phyloP scores from a whole-genome alignment of 2,888 invertebrate species.

The Pinctada fucata region DNA sequence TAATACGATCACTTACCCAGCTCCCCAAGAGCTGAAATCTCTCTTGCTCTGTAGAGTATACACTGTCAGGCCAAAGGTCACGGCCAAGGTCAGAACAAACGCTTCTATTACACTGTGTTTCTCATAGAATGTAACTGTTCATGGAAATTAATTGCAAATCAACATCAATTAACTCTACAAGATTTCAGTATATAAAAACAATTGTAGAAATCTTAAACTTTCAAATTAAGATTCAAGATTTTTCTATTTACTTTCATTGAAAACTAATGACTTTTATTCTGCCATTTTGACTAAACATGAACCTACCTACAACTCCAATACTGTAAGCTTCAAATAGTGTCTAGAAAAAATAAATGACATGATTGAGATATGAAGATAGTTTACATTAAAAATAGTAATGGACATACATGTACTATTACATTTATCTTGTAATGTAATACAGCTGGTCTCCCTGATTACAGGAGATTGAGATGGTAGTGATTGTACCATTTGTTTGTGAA shows the following conservation, averaged over 20 bases:
- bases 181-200: not conserved
- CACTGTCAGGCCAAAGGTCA: conserved; percentile 86
- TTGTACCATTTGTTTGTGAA: no score
- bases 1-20: conserved; percentile 81
- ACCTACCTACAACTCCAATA: conserved; percentile 83
- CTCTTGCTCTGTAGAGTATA: conserved; percentile 91
- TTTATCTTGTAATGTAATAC: no score
- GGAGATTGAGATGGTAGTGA: no score
- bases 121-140: conserved; percentile 85
- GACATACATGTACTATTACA: no score
- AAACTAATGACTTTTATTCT: no score
- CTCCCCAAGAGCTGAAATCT: conserved; percentile 88
- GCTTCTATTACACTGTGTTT: conserved; percentile 87
- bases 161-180: not conserved
- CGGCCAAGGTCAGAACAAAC: conserved; percentile 85
- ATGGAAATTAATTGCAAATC: not conserved
- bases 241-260: no score
- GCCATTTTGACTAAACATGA: no score
- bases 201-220: no score
- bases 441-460: no score
- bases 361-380: not conserved
- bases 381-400: no score
- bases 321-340: conserved; percentile 88
- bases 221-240: no score
- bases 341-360: conserved; percentile 78